phyloP scores from a whole-genome alignment of 2,113 vertebrate genomes.

The Toxostoma redivivum region DNA sequence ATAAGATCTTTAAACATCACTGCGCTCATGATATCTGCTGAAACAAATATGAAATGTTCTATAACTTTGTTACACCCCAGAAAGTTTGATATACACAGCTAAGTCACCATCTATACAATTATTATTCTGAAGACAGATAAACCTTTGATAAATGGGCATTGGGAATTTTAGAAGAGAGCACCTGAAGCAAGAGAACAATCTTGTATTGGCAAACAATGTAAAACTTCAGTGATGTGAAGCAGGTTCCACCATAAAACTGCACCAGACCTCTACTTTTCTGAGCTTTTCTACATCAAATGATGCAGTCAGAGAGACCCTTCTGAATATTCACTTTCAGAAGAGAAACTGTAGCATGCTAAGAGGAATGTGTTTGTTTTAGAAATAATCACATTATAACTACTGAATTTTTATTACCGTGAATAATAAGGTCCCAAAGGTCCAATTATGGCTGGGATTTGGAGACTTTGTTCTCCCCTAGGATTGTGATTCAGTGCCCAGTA shows the following conservation, averaged over 20 bases:
- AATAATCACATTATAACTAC: neutral
- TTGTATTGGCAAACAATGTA: neutral
- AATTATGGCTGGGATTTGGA: neutral
- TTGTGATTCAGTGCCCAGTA: neutral
- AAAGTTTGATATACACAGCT: fast-evolving
- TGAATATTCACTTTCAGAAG: neutral
- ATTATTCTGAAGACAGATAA: neutral
- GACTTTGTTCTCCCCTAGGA: neutral
- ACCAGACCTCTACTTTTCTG: neutral
- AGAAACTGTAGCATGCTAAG: neutral
- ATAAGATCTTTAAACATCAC: neutral
- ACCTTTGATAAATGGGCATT: neutral
- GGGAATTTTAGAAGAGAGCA: neutral
- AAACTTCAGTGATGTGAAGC: fast-evolving
- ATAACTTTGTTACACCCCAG: neutral
- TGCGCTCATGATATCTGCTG: neutral
- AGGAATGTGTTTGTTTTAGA: neutral
- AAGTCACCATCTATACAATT: neutral
- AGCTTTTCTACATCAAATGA: neutral
- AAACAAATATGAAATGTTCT: neutral
- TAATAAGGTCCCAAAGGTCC: neutral
- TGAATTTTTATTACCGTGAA: neutral
- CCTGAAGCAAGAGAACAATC: neutral
- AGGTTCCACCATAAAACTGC: neutral
- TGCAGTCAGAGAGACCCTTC: neutral